Evolutionary conservation across 2,113 vertebrate species (phyloP), one percentile per base, ranked within the genome.

Genomic region (Hiodon tergisus): DNA sequence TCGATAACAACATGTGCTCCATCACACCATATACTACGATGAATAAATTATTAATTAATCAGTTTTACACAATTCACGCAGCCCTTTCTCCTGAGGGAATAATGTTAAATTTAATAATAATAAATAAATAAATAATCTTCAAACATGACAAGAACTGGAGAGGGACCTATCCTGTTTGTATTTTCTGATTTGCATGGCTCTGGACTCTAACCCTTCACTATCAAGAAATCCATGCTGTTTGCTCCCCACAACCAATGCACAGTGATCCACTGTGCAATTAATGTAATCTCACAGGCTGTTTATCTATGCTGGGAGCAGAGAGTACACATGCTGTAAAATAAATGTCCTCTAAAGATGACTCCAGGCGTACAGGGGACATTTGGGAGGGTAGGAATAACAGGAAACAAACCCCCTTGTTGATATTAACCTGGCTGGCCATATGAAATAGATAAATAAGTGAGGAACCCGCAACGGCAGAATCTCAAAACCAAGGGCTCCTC

Each of bases 391-490:
- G 85, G 79, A 88, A 88, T 89, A 89, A 90, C 89, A 90, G 89
- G 89, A 91, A 88, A 83, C 78, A 75, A 77, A 71, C 76, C 83
- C 84, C 81, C 63, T 72, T 83, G 85, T 87, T 91, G 86, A 87
- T 85, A 82, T 84, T 87, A 89, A 88, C 84, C 82, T 88, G 83
- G 86, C 78, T 83, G 87, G 85, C 80, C 55, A 14, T 79, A 73
- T 69, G 75, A 82, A 81, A 80, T 88, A 68, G 73, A 75, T 75
- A 89, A 88, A 88, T 83, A 85, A 83, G 81, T 80, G 77, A 76
- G 72, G 59, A 73, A 77, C 83, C 80, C 71, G 77, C 77, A 80
- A 80, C 76, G 76, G 77, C 67, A 55, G 76, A 86, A 80, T 80
- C 74, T 77, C 73, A 77, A 77, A 77, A 67, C 67, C 73, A 50